A percentile compares a stretch with the other conserved stretches of the same genome.
Evolutionary conservation across 2,797 vertebrate species (phyloP).

Genomic region (Thripadectes ignobilis): DNA sequence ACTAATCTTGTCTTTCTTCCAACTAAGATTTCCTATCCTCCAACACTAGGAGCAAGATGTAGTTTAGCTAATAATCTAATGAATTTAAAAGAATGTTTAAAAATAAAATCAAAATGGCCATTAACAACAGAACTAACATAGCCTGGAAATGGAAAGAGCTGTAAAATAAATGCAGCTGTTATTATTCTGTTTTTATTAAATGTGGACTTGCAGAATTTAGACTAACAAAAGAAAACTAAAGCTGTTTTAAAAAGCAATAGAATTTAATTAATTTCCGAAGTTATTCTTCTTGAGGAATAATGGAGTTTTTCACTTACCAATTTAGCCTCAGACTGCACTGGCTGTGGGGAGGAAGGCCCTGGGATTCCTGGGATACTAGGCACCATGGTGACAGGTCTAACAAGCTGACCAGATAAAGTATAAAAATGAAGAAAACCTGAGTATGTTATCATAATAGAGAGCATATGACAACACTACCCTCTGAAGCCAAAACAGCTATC

Average conservation of each 20-base stretch:
- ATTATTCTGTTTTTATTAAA: background rate
- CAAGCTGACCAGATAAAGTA: constrained; percentile 85
- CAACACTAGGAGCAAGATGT: background rate
- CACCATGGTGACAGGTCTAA: constrained; percentile 99
- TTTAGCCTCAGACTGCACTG: constrained; percentile 96
- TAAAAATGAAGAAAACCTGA: constrained; percentile 69
- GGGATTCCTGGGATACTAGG: constrained; percentile 97
- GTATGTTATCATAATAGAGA: constrained; percentile 62
- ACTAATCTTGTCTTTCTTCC: background rate
- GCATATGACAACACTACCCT: constrained; percentile 51
- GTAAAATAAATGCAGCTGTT: background rate
- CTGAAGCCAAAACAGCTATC: constrained; percentile 53
- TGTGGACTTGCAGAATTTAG: constrained; percentile 7
- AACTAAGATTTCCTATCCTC: background rate
- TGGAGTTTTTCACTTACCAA: constrained; percentile 85
- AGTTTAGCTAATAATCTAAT: background rate
- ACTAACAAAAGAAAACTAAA: constrained; percentile 10
- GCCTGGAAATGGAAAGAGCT: background rate
- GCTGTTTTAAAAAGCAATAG: constrained; percentile 24
- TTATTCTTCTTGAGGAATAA: constrained; percentile 58
- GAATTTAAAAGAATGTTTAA: background rate
- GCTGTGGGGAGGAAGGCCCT: constrained; percentile 94
- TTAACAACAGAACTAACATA: background rate
- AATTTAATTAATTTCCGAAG: constrained; percentile 17
- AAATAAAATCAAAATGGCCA: background rate